Evolutionary conservation across 2,888 invertebrate genomes (phyloP).

Genomic region (Nomada ferruginata): DNA sequence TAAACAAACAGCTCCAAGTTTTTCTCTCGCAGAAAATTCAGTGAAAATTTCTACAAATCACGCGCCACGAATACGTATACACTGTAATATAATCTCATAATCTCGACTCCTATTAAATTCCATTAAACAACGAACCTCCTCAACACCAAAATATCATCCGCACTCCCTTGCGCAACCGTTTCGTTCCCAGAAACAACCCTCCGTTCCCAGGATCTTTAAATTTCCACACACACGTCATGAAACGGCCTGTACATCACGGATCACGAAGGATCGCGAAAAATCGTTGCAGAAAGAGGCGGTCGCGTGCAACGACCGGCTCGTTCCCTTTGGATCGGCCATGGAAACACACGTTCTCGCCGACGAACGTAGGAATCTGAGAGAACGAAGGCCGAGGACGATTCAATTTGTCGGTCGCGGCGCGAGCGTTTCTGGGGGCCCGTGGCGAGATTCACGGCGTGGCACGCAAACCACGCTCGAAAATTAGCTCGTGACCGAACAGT

Average conservation of each 20-base stretch:
- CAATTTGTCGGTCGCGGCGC: constrained; percentile 80
- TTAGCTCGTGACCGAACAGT: constrained; percentile 74
- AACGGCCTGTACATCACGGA: not conserved
- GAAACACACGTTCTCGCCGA: not conserved
- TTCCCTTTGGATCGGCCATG: not conserved
- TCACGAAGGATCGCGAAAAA: not conserved
- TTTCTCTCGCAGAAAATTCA: no score
- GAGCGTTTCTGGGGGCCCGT: constrained; percentile 73
- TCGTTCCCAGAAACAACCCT: no score
- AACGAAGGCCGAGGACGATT: constrained; percentile 77
- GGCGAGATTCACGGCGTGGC: constrained; percentile 73
- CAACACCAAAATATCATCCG: no score
- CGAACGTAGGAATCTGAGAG: constrained; percentile 29
- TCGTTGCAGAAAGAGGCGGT: not conserved
- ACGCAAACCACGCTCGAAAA: constrained; percentile 78
- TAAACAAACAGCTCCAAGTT: not conserved
- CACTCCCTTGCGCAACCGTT: no score
- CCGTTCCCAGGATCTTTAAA: no score
- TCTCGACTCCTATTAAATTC: no score
- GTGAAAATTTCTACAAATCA: no score
- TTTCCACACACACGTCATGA: no score
- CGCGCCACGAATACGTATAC: no score
- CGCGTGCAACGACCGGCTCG: constrained; percentile 7
- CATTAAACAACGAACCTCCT: no score
- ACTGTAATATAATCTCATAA: no score